Evolutionary conservation across 2,113 vertebrate genomes (phyloP), one percentile per base, ranked within the genome.

Genomic region (Regulus satrapa): DNA sequence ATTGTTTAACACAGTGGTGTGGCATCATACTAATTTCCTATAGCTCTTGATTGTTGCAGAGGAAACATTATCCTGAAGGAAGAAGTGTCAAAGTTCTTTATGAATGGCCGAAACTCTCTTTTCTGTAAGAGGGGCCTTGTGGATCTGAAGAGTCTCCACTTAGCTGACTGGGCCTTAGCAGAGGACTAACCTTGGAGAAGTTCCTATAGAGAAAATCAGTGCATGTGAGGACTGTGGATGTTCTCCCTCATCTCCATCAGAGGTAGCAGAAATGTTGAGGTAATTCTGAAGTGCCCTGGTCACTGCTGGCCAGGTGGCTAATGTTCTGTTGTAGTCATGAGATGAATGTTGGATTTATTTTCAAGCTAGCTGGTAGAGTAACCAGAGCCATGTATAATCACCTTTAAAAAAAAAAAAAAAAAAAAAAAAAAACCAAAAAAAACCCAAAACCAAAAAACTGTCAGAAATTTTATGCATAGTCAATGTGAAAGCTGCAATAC

Each of bases 401-500:
- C 66, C 6, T 85, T 64, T 34, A 8, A 23, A 87, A 91, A 63
- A 83, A 32, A 89, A 67, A 54, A 59, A 26, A 89, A 77, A 49
- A 34, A 23, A 38, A 13, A 13, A 32, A n/a, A n/a, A n/a, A n/a
- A n/a, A n/a, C n/a, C n/a, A n/a, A n/a, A n/a, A n/a, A n/a, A n/a
- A n/a, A n/a, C n/a, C n/a, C n/a, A n/a, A n/a, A n/a, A n/a, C n/a
- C n/a, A n/a, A n/a, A n/a, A 58, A 71, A 26, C 38, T 51, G 32
- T 89, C 55, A 77, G 38, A 76, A 77, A 14, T 58, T 82, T 92
- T 82, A 43, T 67, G 58, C 54, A 55, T 29, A 90, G 38, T 34
- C 72, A 79, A 85, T 74, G 48, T 93, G 95, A 96, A 95, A 85
- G 87, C 85, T 85, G 18, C 82, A 91, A 67, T 94, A 93, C 80